These are phyloP conservation scores for Archilochus colubris DNA, from an alignment of 2,113 vertebrate genomes.

Conservation along the genomic window DNA sequence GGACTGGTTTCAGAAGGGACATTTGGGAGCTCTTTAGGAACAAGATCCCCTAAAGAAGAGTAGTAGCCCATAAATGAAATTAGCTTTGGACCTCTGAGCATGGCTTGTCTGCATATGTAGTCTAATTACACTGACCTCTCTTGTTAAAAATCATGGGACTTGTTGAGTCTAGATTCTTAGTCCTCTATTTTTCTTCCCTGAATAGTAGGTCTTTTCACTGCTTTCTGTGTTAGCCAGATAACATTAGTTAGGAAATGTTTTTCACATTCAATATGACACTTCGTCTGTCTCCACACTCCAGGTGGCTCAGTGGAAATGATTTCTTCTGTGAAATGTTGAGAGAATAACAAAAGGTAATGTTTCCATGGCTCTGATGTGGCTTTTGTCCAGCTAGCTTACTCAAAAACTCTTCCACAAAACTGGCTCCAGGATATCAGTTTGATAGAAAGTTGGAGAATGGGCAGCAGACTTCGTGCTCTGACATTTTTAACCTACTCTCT, in stretches of 20 bases:
- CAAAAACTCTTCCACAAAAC: not conserved
- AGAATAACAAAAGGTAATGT: not conserved
- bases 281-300: not conserved
- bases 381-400: not conserved
- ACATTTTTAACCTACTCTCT: not conserved
- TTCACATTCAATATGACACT: not conserved
- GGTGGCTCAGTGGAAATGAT: not conserved
- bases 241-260: not conserved
- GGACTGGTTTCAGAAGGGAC: not conserved
- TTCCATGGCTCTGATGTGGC: not conserved
- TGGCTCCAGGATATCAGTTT: not conserved
- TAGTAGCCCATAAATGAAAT: not conserved
- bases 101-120: not conserved
- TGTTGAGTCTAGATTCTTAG: not conserved
- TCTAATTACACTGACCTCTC: not conserved
- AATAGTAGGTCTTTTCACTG: not conserved
- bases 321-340: not conserved
- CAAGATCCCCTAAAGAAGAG: not conserved
- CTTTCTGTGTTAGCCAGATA: not conserved
- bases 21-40: not conserved
- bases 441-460: not conserved
- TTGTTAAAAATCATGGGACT: not conserved
- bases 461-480: not conserved
- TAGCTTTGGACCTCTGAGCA: not conserved
- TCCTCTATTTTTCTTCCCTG: not conserved